Evolutionary conservation across 2,113 vertebrate species (phyloP).

Genomic region (Psephotus haematonotus): DNA sequence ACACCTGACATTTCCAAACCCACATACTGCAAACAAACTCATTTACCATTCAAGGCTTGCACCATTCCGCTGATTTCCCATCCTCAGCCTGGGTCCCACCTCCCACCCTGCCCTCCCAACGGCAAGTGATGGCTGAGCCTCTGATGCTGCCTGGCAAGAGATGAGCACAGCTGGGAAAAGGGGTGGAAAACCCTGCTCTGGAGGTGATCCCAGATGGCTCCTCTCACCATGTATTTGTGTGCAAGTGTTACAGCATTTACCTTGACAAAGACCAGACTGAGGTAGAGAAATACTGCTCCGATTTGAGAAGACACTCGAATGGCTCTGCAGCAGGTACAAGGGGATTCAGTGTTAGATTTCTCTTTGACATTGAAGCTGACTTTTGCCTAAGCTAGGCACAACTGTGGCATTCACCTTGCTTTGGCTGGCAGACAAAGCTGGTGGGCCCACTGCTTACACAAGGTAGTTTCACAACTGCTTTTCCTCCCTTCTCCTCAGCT

Average conservation of each 20-base stretch:
- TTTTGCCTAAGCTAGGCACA: neutral
- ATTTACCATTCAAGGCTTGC: neutral
- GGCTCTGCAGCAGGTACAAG: neutral
- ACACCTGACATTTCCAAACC: neutral
- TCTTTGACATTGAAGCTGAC: neutral
- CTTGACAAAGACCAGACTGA: neutral
- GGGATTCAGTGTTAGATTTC: neutral
- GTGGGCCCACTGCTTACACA: neutral
- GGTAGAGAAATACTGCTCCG: neutral
- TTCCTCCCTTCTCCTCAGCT: neutral
- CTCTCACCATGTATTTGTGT: neutral
- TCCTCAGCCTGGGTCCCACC: neutral
- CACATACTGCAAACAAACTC: neutral
- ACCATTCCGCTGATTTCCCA: neutral
- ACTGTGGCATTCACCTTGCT: neutral
- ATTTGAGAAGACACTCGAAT: neutral
- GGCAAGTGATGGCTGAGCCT: neutral
- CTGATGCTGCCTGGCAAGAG: neutral
- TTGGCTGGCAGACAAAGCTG: neutral
- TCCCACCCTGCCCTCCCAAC: neutral
- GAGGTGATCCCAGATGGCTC: neutral
- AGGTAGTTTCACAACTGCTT: neutral
- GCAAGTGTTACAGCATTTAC: neutral
- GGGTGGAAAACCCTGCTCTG: neutral
- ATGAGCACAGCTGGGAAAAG: neutral